phyloP scores from a whole-genome alignment of 2,797 vertebrate genomes.

The Melopsittacus undulatus region DNA sequence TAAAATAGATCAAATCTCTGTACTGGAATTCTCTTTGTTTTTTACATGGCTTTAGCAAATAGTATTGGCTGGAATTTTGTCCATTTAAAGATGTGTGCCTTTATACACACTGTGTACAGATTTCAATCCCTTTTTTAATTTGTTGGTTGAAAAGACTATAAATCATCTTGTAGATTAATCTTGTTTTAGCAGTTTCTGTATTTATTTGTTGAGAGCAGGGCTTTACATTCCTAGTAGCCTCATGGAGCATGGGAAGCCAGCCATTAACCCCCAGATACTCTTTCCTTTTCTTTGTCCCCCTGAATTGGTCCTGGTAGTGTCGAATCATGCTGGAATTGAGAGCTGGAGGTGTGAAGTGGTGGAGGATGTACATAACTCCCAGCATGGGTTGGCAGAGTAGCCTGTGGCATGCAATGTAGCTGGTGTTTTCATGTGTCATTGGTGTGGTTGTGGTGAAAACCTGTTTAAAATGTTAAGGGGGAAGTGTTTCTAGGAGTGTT shows the following conservation, averaged over 20 bases:
- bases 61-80: neutral
- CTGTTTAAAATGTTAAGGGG: neutral
- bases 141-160: neutral
- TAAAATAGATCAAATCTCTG: neutral
- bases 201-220: neutral
- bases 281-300: neutral
- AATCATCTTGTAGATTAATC: neutral
- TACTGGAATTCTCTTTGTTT: neutral
- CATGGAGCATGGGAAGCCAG: neutral
- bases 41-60: neutral
- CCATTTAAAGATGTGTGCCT: neutral
- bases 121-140: neutral
- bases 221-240: neutral
- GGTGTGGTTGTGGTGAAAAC: neutral
- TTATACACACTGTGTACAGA: neutral
- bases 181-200: neutral
- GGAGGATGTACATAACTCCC: no score
- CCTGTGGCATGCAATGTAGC: neutral
- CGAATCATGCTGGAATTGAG: neutral
- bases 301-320: neutral
- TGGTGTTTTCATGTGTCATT: neutral
- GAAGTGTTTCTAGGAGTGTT: neutral
- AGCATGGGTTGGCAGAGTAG: neutral
- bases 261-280: neutral
- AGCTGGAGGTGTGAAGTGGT: neutral